These are phyloP conservation scores for Pluvianellus socialis DNA, from an alignment of 2,113 vertebrate species.

Conservation along the genomic window DNA sequence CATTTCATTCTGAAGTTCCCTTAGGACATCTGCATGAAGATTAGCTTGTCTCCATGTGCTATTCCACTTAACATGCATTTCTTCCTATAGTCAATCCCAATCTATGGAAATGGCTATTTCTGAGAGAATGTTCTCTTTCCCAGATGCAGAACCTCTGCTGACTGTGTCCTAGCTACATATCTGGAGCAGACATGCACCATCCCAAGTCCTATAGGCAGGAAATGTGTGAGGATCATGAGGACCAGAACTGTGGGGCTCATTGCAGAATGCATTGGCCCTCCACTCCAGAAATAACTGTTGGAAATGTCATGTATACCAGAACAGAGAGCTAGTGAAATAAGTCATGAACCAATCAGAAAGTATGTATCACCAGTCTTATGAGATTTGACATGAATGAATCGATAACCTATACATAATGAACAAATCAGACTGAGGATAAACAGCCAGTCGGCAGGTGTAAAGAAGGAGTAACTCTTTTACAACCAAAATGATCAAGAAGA, in stretches of 20 bases:
- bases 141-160: neutral
- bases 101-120: neutral
- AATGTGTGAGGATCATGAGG: neutral
- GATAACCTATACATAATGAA: neutral
- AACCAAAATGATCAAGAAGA: neutral
- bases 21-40: neutral
- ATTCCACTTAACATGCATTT: neutral
- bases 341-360: neutral
- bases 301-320: accelerated
- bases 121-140: neutral
- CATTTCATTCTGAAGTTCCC: neutral
- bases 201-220: neutral
- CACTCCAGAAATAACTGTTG: neutral
- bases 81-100: neutral
- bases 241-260: neutral
- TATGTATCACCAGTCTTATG: neutral
- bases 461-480: neutral
- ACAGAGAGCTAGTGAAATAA: neutral
- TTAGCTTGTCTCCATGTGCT: neutral
- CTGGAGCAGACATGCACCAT: neutral
- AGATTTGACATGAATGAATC: neutral
- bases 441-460: neutral
- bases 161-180: neutral
- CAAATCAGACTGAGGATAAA: neutral
- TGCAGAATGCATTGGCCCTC: neutral